Conservation (phyloP, 2,113 vertebrate species). For the Nicator chloris region DNA sequence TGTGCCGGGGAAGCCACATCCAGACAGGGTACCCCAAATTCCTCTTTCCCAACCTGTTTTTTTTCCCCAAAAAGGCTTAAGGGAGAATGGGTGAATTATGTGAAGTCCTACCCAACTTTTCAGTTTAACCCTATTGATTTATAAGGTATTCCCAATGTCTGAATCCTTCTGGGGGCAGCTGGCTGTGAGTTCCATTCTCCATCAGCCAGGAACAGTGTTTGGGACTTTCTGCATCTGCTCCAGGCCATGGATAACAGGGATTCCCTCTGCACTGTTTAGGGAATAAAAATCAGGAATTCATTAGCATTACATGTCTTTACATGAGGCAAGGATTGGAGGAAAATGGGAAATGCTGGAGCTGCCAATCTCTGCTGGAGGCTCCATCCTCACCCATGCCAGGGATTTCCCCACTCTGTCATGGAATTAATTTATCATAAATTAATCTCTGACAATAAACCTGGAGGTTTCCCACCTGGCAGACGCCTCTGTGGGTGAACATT, state of each 20-base stretch:
- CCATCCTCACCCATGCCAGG: background rate
- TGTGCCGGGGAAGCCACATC: fast-evolving
- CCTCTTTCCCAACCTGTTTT: background rate
- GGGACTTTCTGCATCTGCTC: background rate
- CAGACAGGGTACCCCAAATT: background rate
- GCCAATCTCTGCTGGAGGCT: background rate
- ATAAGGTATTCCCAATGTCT: conserved; percentile 64
- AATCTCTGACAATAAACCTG: background rate
- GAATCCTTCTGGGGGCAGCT: conserved; percentile 35
- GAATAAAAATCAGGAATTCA: conserved; percentile 56
- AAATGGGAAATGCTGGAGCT: background rate
- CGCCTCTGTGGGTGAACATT: background rate
- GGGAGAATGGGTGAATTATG: conserved; percentile 4
- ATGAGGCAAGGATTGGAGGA: background rate
- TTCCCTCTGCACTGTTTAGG: conserved; percentile 31
- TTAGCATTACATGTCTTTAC: background rate
- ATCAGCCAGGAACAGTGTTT: background rate
- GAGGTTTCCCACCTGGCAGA: background rate
- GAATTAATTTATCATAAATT: background rate
- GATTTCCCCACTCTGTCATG: background rate
- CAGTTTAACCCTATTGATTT: conserved; percentile 69
- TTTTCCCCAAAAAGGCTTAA: background rate
- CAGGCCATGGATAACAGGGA: background rate
- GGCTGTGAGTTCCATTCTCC: conserved; percentile 43
- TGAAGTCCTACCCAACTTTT: conserved; percentile 45